Evolutionary conservation across 2,888 invertebrate species (phyloP).

Genomic region (Halocaridina rubra): DNA sequence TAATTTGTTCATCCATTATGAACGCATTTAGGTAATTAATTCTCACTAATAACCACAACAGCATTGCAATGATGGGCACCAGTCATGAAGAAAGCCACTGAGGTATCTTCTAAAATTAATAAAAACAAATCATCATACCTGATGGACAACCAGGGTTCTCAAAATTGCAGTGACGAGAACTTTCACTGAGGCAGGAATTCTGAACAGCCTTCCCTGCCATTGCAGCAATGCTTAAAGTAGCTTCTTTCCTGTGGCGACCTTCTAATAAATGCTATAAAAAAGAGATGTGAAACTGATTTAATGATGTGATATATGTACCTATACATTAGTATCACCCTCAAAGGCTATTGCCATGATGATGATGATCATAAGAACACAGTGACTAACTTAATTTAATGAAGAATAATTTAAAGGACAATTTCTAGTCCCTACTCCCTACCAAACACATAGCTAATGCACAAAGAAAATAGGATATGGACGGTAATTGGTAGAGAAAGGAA

Average conservation of each 20-base stretch:
- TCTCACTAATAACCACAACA: background rate
- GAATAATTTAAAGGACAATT: background rate
- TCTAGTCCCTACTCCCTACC: no score
- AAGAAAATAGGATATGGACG: no score
- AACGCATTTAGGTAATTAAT: background rate
- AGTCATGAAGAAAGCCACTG: background rate
- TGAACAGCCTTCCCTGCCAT: conserved; percentile 28
- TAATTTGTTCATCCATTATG: background rate
- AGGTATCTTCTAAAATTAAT: background rate
- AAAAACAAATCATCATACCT: background rate
- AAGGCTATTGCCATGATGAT: background rate
- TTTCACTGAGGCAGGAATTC: background rate
- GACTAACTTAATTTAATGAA: no score
- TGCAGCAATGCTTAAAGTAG: conserved; percentile 36
- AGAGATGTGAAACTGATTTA: background rate
- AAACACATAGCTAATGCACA: no score
- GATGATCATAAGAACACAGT: no score
- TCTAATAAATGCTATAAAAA: conserved; percentile 9
- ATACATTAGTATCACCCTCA: background rate
- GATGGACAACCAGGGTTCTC: background rate
- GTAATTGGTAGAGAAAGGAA: no score
- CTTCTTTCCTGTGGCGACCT: conserved; percentile 8
- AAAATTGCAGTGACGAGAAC: background rate
- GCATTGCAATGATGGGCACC: background rate
- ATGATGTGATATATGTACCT: background rate